Evolutionary conservation across 1,140 invertebrate species (phyloP).

Genomic region (Leptinotarsa undecemlineata): DNA sequence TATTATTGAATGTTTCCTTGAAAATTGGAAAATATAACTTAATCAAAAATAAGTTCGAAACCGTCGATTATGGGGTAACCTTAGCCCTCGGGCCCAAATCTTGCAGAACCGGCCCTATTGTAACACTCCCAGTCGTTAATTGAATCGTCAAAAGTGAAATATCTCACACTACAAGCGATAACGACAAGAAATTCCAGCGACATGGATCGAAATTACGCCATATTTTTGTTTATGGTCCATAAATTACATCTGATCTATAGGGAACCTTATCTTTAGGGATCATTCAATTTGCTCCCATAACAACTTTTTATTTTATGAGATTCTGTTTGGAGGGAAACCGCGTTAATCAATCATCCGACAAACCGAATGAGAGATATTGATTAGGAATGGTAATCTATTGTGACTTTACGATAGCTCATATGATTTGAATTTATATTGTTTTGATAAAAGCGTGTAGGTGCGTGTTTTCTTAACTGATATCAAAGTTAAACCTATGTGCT

Average conservation of each 20-base stretch:
- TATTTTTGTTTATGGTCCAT: neutral
- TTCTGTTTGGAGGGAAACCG: neutral
- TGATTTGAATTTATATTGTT: neutral
- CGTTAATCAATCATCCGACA: neutral
- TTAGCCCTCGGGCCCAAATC: too few species aligned
- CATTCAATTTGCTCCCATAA: neutral
- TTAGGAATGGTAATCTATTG: neutral
- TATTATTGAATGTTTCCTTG: too few species aligned
- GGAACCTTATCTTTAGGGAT: neutral
- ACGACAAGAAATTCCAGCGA: neutral
- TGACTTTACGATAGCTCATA: neutral
- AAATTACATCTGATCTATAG: neutral
- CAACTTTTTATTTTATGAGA: neutral
- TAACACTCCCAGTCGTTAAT: neutral
- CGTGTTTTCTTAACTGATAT: neutral
- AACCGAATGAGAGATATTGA: neutral
- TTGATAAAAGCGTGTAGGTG: neutral
- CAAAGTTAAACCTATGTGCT: neutral
- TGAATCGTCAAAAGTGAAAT: slow-evolving; percentile 8
- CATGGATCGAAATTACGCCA: neutral
- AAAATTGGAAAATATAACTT: too few species aligned
- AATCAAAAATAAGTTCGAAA: too few species aligned
- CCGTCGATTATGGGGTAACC: too few species aligned
- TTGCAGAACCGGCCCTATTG: too few species aligned
- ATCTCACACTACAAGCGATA: slow-evolving; percentile 5